These are phyloP conservation scores for Hydrolagus affinis DNA, from an alignment of 2,113 vertebrate species.

Conservation along the genomic window DNA sequence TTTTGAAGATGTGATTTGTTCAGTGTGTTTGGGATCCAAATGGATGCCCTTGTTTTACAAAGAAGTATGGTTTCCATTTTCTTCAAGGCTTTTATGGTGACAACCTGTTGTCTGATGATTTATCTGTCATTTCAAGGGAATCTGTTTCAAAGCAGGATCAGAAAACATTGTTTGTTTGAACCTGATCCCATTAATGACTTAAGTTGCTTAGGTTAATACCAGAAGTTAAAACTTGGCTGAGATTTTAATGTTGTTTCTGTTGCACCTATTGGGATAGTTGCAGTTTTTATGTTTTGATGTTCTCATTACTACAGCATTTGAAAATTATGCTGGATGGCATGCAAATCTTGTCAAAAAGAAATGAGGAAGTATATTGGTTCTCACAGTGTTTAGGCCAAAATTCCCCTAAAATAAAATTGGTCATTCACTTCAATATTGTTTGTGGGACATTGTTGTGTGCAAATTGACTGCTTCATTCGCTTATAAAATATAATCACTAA, in stretches of 20 bases:
- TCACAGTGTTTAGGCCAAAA: too few relatives aligned
- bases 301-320: neutral
- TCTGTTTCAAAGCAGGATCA: too few relatives aligned
- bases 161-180: too few relatives aligned
- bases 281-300: neutral
- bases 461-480: too few relatives aligned
- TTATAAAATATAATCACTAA: too few relatives aligned
- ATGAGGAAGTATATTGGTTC: too few relatives aligned
- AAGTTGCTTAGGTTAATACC: neutral
- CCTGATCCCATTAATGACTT: neutral
- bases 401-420: too few relatives aligned
- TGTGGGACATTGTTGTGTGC: too few relatives aligned
- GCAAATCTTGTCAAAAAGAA: too few relatives aligned
- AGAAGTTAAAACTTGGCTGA: neutral
- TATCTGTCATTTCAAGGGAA: too few relatives aligned
- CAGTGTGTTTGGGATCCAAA: neutral
- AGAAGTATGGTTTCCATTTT: neutral
- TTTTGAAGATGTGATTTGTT: neutral
- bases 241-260: neutral
- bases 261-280: neutral
- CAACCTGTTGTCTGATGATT: neutral
- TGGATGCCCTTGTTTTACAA: neutral
- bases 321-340: too few relatives aligned
- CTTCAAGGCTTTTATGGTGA: neutral
- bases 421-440: too few relatives aligned